Evolutionary conservation across 2,888 invertebrate genomes (phyloP).

Genomic region (Cataglyphis livida): DNA sequence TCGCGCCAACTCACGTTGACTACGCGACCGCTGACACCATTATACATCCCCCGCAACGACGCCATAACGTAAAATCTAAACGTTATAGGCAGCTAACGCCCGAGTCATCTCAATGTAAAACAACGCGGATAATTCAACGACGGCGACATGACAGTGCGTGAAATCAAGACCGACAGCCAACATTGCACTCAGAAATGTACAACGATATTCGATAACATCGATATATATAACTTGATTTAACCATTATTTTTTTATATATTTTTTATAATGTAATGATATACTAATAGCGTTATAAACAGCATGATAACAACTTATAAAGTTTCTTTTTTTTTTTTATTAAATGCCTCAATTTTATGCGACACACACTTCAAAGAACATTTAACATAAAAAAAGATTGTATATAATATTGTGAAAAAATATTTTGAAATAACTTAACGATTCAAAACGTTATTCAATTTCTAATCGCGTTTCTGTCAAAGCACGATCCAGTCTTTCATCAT

Average conservation of each 20-base stretch:
- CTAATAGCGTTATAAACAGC: background rate
- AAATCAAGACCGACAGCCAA: slow-evolving; percentile 3
- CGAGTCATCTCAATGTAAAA: slow-evolving; percentile 2
- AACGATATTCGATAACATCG: background rate
- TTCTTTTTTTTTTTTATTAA: background rate
- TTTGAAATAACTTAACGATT: background rate
- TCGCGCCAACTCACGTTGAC: slow-evolving; percentile 38
- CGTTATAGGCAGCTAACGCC: slow-evolving; percentile 27
- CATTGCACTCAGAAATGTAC: background rate
- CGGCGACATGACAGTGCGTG: background rate
- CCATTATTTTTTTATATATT: background rate
- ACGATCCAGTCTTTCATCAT: background rate
- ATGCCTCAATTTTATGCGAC: background rate
- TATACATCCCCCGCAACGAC: slow-evolving; percentile 25
- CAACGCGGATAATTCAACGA: slow-evolving; percentile 12
- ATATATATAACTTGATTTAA: background rate
- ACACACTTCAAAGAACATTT: background rate
- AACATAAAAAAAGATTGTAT: background rate
- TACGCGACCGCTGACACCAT: slow-evolving; percentile 17
- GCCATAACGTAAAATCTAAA: slow-evolving; percentile 41
- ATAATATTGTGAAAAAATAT: background rate
- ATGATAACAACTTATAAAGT: background rate
- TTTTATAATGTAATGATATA: background rate
- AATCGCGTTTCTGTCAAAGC: background rate
- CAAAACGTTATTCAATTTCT: background rate